These are phyloP conservation scores for Octopus sinensis DNA, from an alignment of 1,140 invertebrate species.

Conservation along the genomic window DNA sequence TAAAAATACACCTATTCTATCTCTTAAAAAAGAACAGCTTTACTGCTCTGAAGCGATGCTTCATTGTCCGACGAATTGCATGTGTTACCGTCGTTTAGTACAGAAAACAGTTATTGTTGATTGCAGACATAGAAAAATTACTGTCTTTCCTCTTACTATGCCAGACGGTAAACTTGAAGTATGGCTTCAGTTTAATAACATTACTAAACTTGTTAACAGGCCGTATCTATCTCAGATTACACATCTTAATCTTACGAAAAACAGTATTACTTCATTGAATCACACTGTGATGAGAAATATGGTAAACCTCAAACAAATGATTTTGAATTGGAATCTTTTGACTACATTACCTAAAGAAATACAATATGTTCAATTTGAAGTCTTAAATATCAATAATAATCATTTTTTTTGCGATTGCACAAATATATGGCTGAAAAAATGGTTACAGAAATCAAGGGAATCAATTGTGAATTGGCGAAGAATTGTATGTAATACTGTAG, in stretches of 20 bases:
- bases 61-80: constrained; percentile 30
- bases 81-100: constrained; percentile 31
- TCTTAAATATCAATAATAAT: constrained; percentile 30
- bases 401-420: constrained; percentile 39
- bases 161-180: constrained; percentile 31
- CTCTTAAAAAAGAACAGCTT: constrained; percentile 29
- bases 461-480: constrained; percentile 19
- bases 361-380: not conserved
- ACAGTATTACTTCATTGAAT: constrained; percentile 25
- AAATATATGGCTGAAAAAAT: constrained; percentile 39
- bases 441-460: constrained; percentile 26
- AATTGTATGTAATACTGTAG: constrained; percentile 31
- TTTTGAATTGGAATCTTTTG: constrained; percentile 34
- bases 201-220: constrained; percentile 22
- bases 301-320: constrained; percentile 20
- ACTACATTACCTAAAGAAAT: constrained; percentile 26
- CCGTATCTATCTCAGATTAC: constrained; percentile 15
- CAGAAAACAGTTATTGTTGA: constrained; percentile 34
- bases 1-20: constrained; percentile 18
- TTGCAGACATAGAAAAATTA: constrained; percentile 27
- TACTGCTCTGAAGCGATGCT: constrained; percentile 28
- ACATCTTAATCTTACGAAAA: constrained; percentile 26
- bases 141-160: constrained; percentile 22
- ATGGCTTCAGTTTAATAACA: constrained; percentile 39
- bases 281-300: constrained; percentile 22